Conservation (phyloP, 35 echinoderm and acorn worm species). For the Amphiura filiformis region DNA sequence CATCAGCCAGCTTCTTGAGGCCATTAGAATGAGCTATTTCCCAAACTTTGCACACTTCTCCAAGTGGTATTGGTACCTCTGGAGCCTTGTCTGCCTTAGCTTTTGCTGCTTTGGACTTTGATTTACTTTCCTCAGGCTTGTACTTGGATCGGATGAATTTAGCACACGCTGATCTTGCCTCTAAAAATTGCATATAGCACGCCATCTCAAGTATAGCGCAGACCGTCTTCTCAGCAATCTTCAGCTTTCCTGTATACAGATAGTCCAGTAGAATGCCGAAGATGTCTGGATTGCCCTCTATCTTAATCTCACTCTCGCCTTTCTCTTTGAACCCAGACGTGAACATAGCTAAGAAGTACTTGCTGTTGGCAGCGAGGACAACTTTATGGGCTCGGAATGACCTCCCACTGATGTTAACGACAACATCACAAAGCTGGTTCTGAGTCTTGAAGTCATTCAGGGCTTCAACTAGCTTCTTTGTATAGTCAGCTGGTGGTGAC, state of each 20-base stretch:
- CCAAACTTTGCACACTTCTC: neutral
- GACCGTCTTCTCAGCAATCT: neutral
- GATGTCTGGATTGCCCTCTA: neutral
- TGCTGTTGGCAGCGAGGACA: neutral
- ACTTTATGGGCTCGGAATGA: neutral
- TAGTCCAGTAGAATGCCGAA: neutral
- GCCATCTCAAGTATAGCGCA: neutral
- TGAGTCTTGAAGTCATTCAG: neutral
- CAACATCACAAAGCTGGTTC: neutral
- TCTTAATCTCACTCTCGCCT: neutral
- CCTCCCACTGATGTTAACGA: neutral
- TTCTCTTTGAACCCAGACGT: neutral
- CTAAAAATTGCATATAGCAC: neutral
- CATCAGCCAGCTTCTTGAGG: neutral
- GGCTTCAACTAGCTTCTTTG: too few relatives aligned
- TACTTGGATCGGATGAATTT: neutral
- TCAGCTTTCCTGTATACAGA: neutral
- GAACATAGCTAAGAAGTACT: neutral
- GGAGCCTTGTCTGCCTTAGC: too few relatives aligned
- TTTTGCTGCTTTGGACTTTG: too few relatives aligned
- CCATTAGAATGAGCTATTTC: neutral
- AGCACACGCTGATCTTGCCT: neutral
- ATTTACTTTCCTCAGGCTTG: neutral
- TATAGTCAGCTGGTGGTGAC: too few relatives aligned
- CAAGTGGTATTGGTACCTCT: too few relatives aligned